A percentile compares a stretch with the other conserved stretches of the same genome.
Evolutionary conservation across 2,113 vertebrate genomes (phyloP).

Genomic region (Trogon melanurus): DNA sequence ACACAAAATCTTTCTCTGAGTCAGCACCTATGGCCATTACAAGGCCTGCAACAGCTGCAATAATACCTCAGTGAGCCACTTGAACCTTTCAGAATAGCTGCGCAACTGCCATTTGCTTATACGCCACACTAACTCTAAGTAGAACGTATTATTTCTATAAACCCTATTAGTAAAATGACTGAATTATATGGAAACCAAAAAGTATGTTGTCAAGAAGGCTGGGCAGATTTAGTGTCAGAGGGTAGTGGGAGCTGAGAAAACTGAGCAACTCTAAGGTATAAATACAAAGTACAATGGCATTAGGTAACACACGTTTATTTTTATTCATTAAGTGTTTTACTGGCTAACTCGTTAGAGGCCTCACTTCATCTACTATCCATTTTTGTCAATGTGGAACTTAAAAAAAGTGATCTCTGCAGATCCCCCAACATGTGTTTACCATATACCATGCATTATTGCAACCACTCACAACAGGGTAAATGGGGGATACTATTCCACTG

Average conservation of each 20-base stretch:
- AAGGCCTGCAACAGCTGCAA: conserved; percentile 69
- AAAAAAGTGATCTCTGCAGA: not conserved
- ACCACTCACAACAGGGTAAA: conserved; percentile 29
- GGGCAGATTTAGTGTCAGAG: not conserved
- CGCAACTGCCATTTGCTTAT: conserved; percentile 65
- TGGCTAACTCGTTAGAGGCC: conserved; percentile 29
- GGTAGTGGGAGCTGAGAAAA: not conserved
- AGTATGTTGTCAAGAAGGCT: not conserved
- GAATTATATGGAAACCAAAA: conserved; percentile 28
- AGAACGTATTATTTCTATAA: conserved; percentile 61
- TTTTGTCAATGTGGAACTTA: conserved; percentile 29
- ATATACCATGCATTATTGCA: conserved; percentile 2
- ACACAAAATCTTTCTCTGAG: conserved; percentile 31
- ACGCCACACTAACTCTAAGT: conserved; percentile 53
- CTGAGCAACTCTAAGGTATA: not conserved
- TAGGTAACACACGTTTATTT: conserved; percentile 13
- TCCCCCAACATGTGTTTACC: conserved; percentile 46
- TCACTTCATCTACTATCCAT: conserved; percentile 50
- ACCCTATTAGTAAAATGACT: conserved; percentile 53
- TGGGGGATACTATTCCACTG: not conserved
- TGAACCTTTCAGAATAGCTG: conserved; percentile 32
- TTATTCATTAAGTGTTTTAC: conserved; percentile 35
- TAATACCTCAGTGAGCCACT: conserved; percentile 59
- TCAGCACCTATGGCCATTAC: conserved; percentile 57
- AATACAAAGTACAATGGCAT: not conserved